Evolutionary conservation across 2,797 vertebrate genomes (phyloP).

Genomic region (Sarcophilus harrisii): DNA sequence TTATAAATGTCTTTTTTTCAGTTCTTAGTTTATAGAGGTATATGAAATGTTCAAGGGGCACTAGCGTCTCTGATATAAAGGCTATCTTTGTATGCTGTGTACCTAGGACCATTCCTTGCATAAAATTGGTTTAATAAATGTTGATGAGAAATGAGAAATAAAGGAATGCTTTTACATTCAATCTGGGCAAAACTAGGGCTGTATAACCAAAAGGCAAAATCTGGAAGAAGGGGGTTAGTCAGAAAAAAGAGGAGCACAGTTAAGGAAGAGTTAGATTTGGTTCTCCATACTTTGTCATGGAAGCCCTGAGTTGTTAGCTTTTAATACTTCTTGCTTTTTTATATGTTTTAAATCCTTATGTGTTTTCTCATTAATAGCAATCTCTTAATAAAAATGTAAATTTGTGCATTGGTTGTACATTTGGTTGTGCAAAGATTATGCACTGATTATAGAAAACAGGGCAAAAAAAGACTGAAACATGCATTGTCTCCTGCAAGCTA

Average conservation of each 20-base stretch:
- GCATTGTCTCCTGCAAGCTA: neutral
- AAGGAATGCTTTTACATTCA: neutral
- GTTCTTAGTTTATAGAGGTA: neutral
- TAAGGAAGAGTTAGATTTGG: neutral
- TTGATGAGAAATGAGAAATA: neutral
- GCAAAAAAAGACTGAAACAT: neutral
- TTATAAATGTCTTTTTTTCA: neutral
- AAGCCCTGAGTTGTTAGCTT: neutral
- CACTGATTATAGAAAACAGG: neutral
- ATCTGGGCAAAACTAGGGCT: neutral
- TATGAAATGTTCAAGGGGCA: neutral
- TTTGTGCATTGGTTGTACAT: neutral
- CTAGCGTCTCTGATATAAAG: neutral
- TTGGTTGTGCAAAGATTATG: neutral
- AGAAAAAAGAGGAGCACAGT: neutral
- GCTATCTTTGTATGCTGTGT: neutral
- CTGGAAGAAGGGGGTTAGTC: neutral
- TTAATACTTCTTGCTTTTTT: neutral
- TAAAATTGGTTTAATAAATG: neutral
- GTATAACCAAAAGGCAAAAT: neutral
- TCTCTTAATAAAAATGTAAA: neutral
- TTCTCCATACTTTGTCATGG: neutral
- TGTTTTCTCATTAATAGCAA: neutral
- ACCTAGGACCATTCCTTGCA: neutral
- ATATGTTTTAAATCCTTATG: neutral